phyloP scores from a whole-genome alignment of 1,140 invertebrate species.

The Dendroctonus valens region DNA sequence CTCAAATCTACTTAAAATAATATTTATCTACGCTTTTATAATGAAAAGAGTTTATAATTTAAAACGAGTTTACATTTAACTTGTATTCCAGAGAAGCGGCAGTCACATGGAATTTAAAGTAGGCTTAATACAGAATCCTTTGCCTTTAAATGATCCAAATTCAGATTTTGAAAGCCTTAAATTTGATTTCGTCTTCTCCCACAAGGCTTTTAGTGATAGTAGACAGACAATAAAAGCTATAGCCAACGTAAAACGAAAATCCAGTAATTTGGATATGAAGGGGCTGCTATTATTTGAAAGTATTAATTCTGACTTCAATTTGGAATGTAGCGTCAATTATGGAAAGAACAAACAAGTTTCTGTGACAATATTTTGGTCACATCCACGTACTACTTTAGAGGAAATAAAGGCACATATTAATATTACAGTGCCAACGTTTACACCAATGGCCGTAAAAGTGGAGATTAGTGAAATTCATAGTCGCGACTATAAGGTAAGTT shows the following conservation, averaged over 20 bases:
- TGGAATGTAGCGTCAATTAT: conserved; percentile 47
- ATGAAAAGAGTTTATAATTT: conserved; percentile 1
- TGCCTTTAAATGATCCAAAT: conserved; percentile 38
- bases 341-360: conserved; percentile 60
- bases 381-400: conserved; percentile 57
- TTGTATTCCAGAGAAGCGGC: conserved; percentile 51
- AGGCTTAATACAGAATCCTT: conserved; percentile 45
- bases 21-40: background rate
- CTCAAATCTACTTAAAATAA: too few relatives aligned
- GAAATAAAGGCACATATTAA: conserved; percentile 60
- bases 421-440: conserved; percentile 61
- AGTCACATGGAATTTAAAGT: conserved; percentile 57
- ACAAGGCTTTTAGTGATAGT: conserved; percentile 48
- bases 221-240: conserved; percentile 47
- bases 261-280: conserved; percentile 52
- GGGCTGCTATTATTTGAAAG: conserved; percentile 50
- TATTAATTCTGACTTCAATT: conserved; percentile 51
- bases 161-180: conserved; percentile 59
- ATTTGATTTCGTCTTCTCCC: conserved; percentile 56
- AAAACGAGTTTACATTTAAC: conserved; percentile 20
- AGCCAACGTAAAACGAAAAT: conserved; percentile 48
- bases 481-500: conserved; percentile 59
- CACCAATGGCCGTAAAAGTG: conserved; percentile 57
- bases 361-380: conserved; percentile 53
- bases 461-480: conserved; percentile 58